A percentile compares a stretch with the other conserved stretches of the same genome.
Conservation (phyloP, 2,113 vertebrate species). For the Vireo altiloquus region DNA sequence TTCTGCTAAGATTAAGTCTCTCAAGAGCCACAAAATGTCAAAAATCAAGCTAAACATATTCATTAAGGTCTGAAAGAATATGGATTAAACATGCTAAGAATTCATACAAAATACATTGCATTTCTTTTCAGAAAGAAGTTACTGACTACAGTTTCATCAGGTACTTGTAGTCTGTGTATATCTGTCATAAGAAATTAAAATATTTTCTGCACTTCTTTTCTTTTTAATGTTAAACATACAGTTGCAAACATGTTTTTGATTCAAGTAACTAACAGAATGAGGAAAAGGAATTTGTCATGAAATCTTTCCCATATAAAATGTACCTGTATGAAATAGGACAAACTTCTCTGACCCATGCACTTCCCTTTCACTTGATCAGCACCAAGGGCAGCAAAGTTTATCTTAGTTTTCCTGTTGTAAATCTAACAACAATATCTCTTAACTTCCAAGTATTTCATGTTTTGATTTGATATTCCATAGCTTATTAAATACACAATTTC, state of each 20-base stretch:
- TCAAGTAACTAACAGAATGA: neutral
- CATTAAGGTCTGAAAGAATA: neutral
- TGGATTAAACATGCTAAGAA: neutral
- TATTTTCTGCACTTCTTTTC: neutral
- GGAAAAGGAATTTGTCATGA: neutral
- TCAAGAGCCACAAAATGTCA: neutral
- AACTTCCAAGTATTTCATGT: neutral
- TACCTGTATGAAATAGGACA: neutral
- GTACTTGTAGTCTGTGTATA: neutral
- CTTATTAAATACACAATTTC: neutral
- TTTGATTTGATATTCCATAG: neutral
- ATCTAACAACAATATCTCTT: neutral
- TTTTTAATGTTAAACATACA: neutral
- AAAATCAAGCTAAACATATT: neutral
- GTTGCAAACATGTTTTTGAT: neutral
- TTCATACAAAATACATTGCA: neutral
- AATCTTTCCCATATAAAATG: neutral
- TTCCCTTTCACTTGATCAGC: neutral
- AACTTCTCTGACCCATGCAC: neutral
- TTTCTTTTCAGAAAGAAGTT: neutral
- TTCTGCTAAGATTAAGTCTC: neutral
- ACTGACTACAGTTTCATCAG: neutral
- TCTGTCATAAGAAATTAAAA: neutral
- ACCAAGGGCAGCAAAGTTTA: neutral
- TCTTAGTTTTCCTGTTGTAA: neutral